Base-by-base conservation (phyloP, 2,888 invertebrate genomes). In the Acanthococcus lagerstroemiae region DNA sequence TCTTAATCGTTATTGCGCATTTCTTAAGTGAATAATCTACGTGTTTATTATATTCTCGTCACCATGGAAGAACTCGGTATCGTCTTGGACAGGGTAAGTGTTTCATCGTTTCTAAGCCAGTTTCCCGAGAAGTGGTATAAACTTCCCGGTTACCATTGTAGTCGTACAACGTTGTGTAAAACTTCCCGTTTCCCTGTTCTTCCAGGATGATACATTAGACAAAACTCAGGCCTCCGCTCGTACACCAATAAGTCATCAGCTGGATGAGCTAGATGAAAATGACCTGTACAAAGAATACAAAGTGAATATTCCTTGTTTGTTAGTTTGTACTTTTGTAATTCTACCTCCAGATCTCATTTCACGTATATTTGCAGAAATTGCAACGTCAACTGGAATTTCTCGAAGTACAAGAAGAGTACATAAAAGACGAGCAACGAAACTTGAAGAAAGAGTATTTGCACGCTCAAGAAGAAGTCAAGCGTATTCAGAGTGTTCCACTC, bases 341-440 rank as follows among this genome's bases (percentile, higher is more conserved):
- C n/a, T 25, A 50, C 21, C 27, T n/a, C 21, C 60, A 71, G 72
- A 48, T 74, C n/a, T n/a, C n/a, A n/a, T n/a, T n/a, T n/a, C n/a
- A n/a, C n/a, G n/a, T n/a, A n/a, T n/a, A n/a, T n/a, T n/a, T n/a
- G n/a, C n/a, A 94, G 90, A 96, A 95, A 84, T 80, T 99, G 19
- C 95, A 95, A 78, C 86, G 92, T 70, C 94, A 95, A 80, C 78
- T 99, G 24, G 97, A 99, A 77, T 99, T 97, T 76, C 80, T 99
- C 9, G 93, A 95, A 77, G 97, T 99, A 0, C 97, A 99, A 80
- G 99, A 99, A 76, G 96, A 97, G 74, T 99, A 99, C 76, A 96
- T 99, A 65, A 99, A 99, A 78, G 95, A 97, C 82, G 99, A 99
- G 78, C 97, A 96, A 76, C 85, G 96, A 66, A 99, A 99, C 77